phyloP scores from a whole-genome alignment of 2,797 vertebrate genomes.

The Trachops cirrhosus region DNA sequence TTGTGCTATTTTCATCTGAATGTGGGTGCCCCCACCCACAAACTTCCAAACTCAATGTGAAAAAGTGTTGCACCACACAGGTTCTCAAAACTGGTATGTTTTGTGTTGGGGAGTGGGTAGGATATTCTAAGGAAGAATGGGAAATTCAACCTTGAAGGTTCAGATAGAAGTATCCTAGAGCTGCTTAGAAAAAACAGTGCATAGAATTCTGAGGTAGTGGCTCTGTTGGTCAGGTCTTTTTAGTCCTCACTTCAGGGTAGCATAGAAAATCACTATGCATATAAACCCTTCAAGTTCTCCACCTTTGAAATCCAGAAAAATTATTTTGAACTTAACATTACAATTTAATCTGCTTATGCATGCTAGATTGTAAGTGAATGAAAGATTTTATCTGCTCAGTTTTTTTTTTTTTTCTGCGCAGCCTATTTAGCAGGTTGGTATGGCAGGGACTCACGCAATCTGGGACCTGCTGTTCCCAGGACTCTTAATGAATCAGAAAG shows the following conservation, averaged over 20 bases:
- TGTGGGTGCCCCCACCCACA: background rate
- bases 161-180: background rate
- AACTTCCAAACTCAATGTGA: background rate
- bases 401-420: background rate
- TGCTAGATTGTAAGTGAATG: background rate
- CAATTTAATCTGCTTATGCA: background rate
- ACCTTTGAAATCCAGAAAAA: conserved; percentile 23
- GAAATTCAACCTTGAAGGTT: background rate
- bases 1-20: background rate
- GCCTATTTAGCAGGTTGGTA: background rate
- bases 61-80: background rate
- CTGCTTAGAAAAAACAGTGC: background rate
- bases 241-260: background rate
- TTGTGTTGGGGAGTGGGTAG: background rate
- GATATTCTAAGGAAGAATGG: background rate
- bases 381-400: background rate
- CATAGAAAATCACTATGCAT: background rate
- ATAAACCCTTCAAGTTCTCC: background rate
- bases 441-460: background rate
- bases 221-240: background rate
- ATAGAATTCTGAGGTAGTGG: background rate
- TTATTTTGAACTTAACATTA: background rate
- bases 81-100: background rate
- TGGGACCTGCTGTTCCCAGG: background rate
- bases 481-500: background rate